A percentile compares a stretch with the other conserved stretches of the same genome.
Evolutionary conservation across 2,113 vertebrate species (phyloP).

Genomic region (Motacilla tschutschensis): DNA sequence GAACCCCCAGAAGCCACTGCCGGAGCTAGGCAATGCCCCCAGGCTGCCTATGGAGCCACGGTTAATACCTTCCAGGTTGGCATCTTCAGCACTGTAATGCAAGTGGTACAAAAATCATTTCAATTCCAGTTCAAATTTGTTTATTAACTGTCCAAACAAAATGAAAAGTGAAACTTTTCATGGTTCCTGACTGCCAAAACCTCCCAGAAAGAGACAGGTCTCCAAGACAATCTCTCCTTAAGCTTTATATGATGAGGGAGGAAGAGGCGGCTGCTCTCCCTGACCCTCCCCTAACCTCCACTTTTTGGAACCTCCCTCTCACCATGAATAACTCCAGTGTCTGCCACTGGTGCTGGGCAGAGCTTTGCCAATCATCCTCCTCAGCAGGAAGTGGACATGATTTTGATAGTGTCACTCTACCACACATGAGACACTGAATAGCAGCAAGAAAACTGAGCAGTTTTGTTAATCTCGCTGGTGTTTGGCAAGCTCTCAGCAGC

Average conservation of each 20-base stretch:
- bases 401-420: constrained; percentile 64
- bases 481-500: constrained; percentile 63
- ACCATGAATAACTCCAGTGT: constrained; percentile 51
- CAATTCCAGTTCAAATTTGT: background rate
- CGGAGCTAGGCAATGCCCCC: background rate
- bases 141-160: background rate
- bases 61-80: background rate
- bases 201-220: background rate
- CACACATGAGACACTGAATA: constrained; percentile 54
- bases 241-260: background rate
- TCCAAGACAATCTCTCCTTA: background rate
- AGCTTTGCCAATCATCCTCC: constrained; percentile 54
- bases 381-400: constrained; percentile 62
- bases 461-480: constrained; percentile 60
- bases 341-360: constrained; percentile 44
- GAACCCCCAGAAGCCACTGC: background rate
- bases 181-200: background rate
- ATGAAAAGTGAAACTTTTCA: background rate
- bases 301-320: constrained; percentile 41
- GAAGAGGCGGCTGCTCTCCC: background rate
- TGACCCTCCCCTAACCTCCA: constrained; percentile 43
- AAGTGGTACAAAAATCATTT: background rate
- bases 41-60: background rate
- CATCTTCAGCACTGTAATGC: background rate
- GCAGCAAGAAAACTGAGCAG: constrained; percentile 65